Base-by-base conservation (phyloP, 2,888 invertebrate species). In the Andrena flavipes region DNA sequence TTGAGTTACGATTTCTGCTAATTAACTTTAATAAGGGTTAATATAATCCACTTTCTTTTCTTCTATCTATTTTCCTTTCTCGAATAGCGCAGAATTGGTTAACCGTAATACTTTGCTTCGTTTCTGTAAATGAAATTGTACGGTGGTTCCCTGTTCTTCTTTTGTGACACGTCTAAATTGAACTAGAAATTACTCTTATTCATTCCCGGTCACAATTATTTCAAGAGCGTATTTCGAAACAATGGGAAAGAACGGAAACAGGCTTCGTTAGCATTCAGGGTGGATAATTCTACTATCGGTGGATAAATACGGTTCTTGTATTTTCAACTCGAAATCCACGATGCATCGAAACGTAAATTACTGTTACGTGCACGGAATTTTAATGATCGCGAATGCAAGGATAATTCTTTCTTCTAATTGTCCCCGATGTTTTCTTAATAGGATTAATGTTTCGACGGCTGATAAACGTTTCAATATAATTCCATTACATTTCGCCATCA, bases 321-420 rank as follows among this genome's bases (percentile, higher is more conserved):
- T 42, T 73, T 56, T 56, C 35, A 35, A 35, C 16, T 35, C 42
- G 54, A 64, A 64, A 54, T 56, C 20, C 13, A 29, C 29, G 35
- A 35, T 56, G 64, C 54, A 73, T 73, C 54, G 64, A 64, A 73
- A 64, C 51, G 64, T 26, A 73, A 73, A 64, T 64, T 64, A 35
- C 71, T 51, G 48, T 48, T 64, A 73, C 72, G 54, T 56, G 64
- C 54, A 42, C 16, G 20, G 54, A 42, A 73, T 16, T 16, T 71
- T 56, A 73, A 73, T 56, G 10, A 35, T 8, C 16, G 20, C 13
- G 26, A 73, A 64, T 56, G 26, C 26, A 42, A 29, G n/a, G 29
- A 42, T 42, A 29, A 56, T 29, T 64, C 54, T 35, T 16, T 29
- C 54, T 42, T 35, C 29, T 42, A 64, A 73, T 73, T 73, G 20